Conservation (phyloP, 1,140 invertebrate species). For the Ditylenchus dipsaci region DNA sequence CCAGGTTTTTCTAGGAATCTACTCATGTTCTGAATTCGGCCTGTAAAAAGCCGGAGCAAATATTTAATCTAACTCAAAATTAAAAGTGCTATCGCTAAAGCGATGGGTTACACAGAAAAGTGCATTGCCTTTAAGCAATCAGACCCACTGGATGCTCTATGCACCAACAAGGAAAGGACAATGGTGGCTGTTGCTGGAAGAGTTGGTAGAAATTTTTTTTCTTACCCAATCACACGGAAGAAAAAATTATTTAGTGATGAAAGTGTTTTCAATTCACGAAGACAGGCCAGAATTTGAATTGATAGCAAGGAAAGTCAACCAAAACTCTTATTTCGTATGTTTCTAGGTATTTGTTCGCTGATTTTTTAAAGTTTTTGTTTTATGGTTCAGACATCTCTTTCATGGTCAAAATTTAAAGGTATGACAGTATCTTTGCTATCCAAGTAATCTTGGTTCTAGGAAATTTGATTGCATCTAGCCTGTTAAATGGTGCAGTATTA, state of each 20-base stretch:
- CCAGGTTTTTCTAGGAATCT: too few species aligned
- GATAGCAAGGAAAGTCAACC: not conserved
- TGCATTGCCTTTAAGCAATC: not conserved
- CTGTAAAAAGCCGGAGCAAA: too few species aligned
- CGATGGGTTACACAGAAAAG: not conserved
- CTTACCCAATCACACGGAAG: too few species aligned
- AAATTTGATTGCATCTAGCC: conserved; percentile 36
- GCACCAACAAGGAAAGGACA: conserved; percentile 26
- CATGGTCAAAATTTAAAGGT: conserved; percentile 35
- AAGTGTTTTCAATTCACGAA: conserved; percentile 25
- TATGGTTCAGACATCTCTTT: conserved; percentile 41
- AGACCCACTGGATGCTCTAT: conserved; percentile 31
- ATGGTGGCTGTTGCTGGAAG: conserved; percentile 30
- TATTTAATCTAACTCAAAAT: too few species aligned
- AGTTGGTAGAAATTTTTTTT: conserved; percentile 11
- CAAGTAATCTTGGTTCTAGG: conserved; percentile 22
- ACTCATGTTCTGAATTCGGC: too few species aligned
- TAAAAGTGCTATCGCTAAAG: too few species aligned
- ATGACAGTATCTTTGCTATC: not conserved
- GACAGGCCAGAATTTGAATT: not conserved
- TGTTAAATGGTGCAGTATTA: conserved; percentile 35
- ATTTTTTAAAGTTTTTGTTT: conserved; percentile 18
- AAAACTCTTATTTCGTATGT: not conserved
- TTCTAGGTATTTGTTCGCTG: not conserved
- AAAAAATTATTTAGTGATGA: conserved; percentile 28